phyloP scores from a whole-genome alignment of 2,113 vertebrate species.

The Bubalus kerabau region DNA sequence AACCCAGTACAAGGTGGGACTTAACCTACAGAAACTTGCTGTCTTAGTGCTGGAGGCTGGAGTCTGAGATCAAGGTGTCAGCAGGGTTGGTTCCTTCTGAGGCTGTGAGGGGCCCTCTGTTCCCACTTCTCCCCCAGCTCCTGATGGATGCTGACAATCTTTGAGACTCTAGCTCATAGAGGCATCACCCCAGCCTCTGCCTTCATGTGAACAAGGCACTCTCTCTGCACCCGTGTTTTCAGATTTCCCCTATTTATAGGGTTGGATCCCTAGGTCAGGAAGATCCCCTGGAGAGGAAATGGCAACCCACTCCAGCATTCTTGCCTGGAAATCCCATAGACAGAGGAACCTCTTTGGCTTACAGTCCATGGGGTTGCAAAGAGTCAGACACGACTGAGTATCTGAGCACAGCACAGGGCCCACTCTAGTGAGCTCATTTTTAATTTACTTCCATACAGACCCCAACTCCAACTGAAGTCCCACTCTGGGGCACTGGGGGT shows the following conservation, averaged over 20 bases:
- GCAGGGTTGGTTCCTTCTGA: not conserved
- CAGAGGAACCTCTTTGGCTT: not conserved
- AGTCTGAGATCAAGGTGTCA: fast-evolving
- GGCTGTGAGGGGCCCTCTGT: not conserved
- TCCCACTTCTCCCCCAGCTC: not conserved
- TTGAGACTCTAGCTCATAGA: not conserved
- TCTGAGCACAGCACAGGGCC: not conserved
- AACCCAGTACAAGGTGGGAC: not conserved
- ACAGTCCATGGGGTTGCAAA: not conserved
- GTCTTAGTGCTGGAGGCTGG: not conserved
- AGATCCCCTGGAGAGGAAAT: not conserved
- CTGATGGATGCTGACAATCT: not conserved
- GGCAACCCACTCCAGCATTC: not conserved
- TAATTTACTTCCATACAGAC: not conserved
- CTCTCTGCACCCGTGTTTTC: not conserved
- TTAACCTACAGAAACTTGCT: too few species aligned
- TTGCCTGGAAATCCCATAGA: not conserved
- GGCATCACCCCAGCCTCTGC: not conserved
- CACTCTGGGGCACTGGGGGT: not conserved
- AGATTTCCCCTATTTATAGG: not conserved
- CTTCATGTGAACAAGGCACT: not conserved
- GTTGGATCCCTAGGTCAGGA: not conserved
- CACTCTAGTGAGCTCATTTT: not conserved
- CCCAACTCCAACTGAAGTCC: not conserved
- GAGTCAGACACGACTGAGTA: not conserved